phyloP scores from a whole-genome alignment of 2,113 vertebrate genomes.

The Hydropotes inermis region DNA sequence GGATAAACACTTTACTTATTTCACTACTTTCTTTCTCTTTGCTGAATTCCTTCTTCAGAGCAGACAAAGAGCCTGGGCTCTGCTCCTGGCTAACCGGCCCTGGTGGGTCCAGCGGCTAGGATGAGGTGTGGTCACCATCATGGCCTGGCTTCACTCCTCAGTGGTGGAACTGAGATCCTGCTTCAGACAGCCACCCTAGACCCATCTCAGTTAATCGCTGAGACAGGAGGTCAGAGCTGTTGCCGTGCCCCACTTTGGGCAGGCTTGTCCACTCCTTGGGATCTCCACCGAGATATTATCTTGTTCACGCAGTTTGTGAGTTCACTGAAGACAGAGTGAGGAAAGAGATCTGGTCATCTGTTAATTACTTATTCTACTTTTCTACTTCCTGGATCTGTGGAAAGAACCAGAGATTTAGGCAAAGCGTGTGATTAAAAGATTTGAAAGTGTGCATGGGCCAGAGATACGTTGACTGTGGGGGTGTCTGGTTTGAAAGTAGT shows the following conservation, averaged over 20 bases:
- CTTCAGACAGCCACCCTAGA: background rate
- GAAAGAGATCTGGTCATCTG: background rate
- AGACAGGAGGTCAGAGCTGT: background rate
- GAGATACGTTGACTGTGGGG: background rate
- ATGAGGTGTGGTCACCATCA: background rate
- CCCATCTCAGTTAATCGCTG: background rate
- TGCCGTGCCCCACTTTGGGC: background rate
- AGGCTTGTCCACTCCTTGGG: background rate
- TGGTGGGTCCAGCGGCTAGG: background rate
- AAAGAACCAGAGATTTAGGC: background rate
- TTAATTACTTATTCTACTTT: background rate
- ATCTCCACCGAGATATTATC: rapidly evolving
- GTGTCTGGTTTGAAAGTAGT: background rate
- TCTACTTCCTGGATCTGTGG: background rate
- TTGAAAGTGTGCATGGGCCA: background rate
- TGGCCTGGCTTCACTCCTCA: background rate
- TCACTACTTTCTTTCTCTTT: background rate
- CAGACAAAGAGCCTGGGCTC: background rate
- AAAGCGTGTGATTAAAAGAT: background rate
- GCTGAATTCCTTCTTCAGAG: background rate
- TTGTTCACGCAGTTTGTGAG: background rate
- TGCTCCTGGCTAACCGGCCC: background rate
- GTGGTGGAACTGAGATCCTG: background rate
- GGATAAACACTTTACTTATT: background rate
- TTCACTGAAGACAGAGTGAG: background rate